Base-by-base conservation (phyloP, 2,113 vertebrate species). In the Catharus fuscescens region DNA sequence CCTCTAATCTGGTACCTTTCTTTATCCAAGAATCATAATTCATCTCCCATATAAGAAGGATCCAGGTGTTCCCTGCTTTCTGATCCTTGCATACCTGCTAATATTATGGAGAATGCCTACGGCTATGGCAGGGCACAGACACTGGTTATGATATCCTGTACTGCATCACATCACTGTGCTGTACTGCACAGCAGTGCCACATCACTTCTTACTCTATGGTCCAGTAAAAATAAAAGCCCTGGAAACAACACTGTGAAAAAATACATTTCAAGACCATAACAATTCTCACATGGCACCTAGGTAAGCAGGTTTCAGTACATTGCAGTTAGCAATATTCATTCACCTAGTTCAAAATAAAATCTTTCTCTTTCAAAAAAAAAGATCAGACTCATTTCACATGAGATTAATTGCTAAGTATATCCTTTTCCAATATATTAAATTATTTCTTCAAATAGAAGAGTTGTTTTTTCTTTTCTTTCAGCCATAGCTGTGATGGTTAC, bases 71-170 rank as follows among this genome's bases (percentile, higher is more conserved):
- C 20, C 32, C 6, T 34, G 12, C 52, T 69, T 74, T 57, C 54
- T 52, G n/a, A 29, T 23, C 13, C 0, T 0, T 59, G 25, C 0
- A 0, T 32, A 18, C 8, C 54, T 59, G 44, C 44, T 76, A 29
- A 40, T 40, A 18, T 25, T 52, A 20, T 13, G 34, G 34, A 36
- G 32, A 60, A 50, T 36, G 20, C 8, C 67, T 59, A 6, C 9
- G 25, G 21, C 15, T 25, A 4, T 14, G 29, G 36, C 18, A 69
- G 61, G 65, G 31, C 45, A 34, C 29, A 65, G 57, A 32, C 38
- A 18, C 26, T 16, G 10, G 24, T 34, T 36, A 9, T n/a, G 42
- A 24, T 5, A 65, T 15, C 23, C n/a, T 28, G 10, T 18, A 5
- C 14, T 47, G n/a, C 48, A 54, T 12, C 14, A 28, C 59, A 38